Evolutionary conservation across 2,797 vertebrate genomes (phyloP).

Genomic region (Oceanodroma leucorhoa): DNA sequence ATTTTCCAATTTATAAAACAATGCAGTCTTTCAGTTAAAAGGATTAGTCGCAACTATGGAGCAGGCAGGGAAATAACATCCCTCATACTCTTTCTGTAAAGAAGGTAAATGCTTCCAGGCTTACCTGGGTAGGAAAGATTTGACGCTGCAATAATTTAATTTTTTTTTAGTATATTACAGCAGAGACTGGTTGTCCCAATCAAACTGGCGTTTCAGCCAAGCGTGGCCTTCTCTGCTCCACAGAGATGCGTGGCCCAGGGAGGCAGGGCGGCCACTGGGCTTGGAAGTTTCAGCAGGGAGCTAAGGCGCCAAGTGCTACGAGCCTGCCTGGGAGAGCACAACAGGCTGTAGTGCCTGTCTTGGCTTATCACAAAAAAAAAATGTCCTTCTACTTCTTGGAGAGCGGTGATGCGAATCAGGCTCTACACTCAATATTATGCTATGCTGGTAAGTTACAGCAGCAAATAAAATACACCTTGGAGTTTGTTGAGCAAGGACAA

Average conservation of each 20-base stretch:
- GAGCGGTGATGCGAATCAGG: neutral
- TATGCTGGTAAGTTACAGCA: neutral
- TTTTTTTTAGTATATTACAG: neutral
- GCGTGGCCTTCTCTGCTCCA: neutral
- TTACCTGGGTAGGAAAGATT: neutral
- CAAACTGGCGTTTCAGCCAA: neutral
- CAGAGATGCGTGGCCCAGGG: neutral
- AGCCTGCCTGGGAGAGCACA: neutral
- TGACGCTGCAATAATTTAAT: neutral
- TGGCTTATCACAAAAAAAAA: neutral
- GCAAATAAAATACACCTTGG: neutral
- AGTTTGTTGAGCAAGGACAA: neutral
- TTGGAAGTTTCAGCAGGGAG: neutral
- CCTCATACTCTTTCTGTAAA: neutral
- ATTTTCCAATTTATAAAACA: conserved; percentile 13
- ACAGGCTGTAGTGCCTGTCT: neutral
- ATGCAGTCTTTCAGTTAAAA: neutral
- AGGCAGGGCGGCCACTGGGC: neutral
- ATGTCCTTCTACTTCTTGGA: neutral
- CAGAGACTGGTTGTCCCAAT: neutral
- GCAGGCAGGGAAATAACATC: neutral
- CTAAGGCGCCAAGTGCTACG: neutral
- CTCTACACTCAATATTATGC: neutral
- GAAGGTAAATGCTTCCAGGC: neutral
- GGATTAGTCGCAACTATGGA: neutral